These are phyloP conservation scores for Pristionchus exspectatus DNA, from an alignment of 2,888 invertebrate species.

Conservation along the genomic window DNA sequence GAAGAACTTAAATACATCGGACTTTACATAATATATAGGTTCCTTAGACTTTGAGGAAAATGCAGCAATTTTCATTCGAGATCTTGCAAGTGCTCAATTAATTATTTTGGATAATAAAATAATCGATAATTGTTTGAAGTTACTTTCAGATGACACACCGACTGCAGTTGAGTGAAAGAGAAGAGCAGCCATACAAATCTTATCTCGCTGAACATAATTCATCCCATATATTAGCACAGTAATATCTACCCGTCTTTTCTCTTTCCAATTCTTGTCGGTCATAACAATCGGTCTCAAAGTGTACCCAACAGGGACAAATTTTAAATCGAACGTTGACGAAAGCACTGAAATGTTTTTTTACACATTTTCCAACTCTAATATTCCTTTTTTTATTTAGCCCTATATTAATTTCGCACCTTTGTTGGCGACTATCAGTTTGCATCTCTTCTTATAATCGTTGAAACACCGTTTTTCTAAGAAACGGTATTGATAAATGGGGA, in stretches of 20 bases:
- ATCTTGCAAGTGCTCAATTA: neutral
- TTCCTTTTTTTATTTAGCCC: too few species aligned
- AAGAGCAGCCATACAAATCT: neutral
- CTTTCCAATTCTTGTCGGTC: neutral
- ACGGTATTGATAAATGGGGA: neutral
- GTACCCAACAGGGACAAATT: neutral
- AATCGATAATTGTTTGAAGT: neutral
- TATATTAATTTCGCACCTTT: neutral
- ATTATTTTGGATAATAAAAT: neutral
- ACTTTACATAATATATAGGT: neutral
- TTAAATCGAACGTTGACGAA: neutral
- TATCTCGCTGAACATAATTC: neutral
- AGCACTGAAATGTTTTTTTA: neutral
- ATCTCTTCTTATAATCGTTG: neutral
- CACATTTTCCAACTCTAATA: neutral
- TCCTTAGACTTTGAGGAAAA: neutral
- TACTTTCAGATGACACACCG: neutral
- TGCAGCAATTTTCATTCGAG: neutral
- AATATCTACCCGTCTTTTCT: neutral
- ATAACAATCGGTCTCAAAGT: conserved; percentile 14
- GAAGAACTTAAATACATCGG: conserved; percentile 3
- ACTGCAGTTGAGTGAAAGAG: neutral
- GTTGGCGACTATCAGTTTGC: neutral
- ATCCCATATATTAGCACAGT: neutral
- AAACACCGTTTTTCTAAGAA: neutral